Conservation (phyloP, 1,140 invertebrate genomes). For the Drosophila teissieri region DNA sequence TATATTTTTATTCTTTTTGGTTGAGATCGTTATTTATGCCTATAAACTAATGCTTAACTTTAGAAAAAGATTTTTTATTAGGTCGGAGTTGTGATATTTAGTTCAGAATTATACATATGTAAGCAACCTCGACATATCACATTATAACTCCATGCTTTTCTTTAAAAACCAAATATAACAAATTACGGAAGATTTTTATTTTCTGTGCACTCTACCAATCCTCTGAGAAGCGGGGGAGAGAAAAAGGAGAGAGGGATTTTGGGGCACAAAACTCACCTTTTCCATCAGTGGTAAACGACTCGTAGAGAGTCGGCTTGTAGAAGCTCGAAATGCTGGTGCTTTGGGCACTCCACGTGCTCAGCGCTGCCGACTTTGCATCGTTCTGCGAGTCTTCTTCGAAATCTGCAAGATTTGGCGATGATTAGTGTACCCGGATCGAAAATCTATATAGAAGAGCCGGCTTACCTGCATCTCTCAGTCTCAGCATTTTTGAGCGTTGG, state of each 20-base stretch:
- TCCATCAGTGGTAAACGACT: conserved; percentile 90
- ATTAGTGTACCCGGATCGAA: conserved; percentile 2
- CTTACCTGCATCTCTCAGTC: conserved; percentile 90
- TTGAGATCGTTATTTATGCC: too few relatives aligned
- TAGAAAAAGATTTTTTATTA: too few relatives aligned
- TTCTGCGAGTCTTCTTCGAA: conserved; percentile 72
- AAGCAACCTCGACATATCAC: too few relatives aligned
- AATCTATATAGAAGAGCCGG: not conserved
- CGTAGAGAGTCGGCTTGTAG: conserved; percentile 70
- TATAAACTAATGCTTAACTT: too few relatives aligned
- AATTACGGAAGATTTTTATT: not conserved
- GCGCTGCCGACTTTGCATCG: conserved; percentile 55
- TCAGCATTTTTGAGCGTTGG: conserved; percentile 88
- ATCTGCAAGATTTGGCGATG: conserved; percentile 43
- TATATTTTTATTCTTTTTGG: too few relatives aligned
- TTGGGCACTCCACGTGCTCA: conserved; percentile 45
- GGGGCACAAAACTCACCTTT: conserved; percentile 87
- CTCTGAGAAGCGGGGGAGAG: conserved; percentile 2
- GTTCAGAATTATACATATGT: too few relatives aligned
- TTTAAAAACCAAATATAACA: not conserved
- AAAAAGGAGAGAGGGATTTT: not conserved
- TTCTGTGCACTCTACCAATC: not conserved
- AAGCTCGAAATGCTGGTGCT: conserved; percentile 66
- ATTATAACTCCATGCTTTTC: too few relatives aligned
- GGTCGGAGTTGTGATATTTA: too few relatives aligned